Percentiles rank a stretch among this genome's conserved stretches.
These are phyloP conservation scores for Clupea harengus DNA, from an alignment of 2,113 vertebrate species.

Conservation along the genomic window DNA sequence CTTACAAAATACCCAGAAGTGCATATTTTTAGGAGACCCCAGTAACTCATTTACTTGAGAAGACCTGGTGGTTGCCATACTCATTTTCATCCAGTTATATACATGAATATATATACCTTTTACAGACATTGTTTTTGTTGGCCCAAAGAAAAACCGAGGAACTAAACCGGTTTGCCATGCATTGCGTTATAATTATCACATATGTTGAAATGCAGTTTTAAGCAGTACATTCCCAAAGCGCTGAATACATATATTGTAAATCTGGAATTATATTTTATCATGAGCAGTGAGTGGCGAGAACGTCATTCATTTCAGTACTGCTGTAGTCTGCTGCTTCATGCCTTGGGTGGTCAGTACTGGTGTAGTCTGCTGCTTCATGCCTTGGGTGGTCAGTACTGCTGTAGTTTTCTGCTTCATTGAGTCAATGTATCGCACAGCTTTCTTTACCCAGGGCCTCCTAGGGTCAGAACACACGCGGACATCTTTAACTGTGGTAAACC, in stretches of 20 bases:
- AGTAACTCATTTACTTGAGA: not conserved
- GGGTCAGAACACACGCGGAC: conserved; percentile 20
- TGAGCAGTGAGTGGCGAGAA: not conserved
- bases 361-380: not conserved
- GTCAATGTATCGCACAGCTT: not conserved
- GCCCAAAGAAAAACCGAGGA: too few relatives aligned
- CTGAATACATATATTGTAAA: not conserved
- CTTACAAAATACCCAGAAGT: not conserved
- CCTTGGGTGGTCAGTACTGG: not conserved
- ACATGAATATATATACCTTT: not conserved
- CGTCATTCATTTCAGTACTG: too few relatives aligned
- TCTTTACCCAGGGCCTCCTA: conserved; percentile 22
- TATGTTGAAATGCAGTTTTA: not conserved
- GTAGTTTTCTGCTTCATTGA: not conserved
- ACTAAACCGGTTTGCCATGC: not conserved
- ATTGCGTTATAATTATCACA: not conserved
- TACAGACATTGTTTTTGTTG: too few relatives aligned
- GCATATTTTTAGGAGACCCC: not conserved
- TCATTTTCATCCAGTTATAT: too few relatives aligned
- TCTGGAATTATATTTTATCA: not conserved
- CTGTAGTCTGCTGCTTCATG: not conserved
- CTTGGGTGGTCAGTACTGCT: not conserved
- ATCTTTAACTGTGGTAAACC: conserved; percentile 24
- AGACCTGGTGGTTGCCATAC: not conserved
- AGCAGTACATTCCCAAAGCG: not conserved